phyloP scores from a whole-genome alignment of 2,797 vertebrate species.

The Acrossocheilus wenchowensis region DNA sequence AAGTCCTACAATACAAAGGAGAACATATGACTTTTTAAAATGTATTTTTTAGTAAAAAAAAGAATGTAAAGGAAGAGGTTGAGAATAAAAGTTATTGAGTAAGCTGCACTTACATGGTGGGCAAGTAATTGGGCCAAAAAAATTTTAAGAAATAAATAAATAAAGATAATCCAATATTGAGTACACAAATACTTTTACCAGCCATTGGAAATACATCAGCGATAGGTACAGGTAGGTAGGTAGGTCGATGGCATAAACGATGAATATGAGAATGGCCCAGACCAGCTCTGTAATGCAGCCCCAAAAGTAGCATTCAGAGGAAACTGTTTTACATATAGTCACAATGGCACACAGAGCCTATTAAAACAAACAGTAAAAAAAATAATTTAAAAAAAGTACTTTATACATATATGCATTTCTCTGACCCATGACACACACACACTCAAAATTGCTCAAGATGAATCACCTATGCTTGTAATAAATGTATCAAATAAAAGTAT shows the following conservation, averaged over 20 bases:
- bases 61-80: background rate
- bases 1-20: conserved; percentile 39
- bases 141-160: background rate
- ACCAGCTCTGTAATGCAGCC: conserved; percentile 8
- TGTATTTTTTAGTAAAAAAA: background rate
- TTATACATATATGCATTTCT: background rate
- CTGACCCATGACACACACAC: background rate
- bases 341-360: conserved; percentile 20
- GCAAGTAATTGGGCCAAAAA: background rate
- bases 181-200: background rate
- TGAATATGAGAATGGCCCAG: conserved; percentile 24
- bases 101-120: background rate
- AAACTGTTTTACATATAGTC: conserved; percentile 17
- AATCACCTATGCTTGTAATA: background rate
- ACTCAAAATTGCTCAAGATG: background rate
- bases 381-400: background rate
- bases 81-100: background rate
- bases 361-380: background rate
- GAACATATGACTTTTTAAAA: background rate
- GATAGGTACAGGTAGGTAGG: background rate
- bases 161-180: background rate
- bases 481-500: background rate
- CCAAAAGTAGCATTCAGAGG: background rate
- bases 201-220: background rate
- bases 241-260: conserved; percentile 10